Percentiles rank a stretch among this genome's conserved stretches.
Evolutionary conservation across 1,140 invertebrate genomes (phyloP).

Genomic region (Oryctes rhinoceros): DNA sequence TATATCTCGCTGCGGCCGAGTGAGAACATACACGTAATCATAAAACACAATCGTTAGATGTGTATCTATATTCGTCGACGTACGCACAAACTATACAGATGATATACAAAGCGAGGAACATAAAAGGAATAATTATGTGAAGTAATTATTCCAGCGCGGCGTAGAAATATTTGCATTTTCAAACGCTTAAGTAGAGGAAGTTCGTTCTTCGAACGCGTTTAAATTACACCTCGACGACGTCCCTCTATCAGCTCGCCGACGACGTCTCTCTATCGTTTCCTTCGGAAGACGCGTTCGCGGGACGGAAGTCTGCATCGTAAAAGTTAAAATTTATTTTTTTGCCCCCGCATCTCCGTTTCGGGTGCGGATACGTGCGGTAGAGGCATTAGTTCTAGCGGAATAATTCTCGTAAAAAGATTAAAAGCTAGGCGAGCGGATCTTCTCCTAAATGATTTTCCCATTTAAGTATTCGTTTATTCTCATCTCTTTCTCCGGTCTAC

Average conservation of each 20-base stretch:
- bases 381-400: too few relatives aligned
- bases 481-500: background rate
- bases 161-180: background rate
- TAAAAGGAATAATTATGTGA: background rate
- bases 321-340: background rate
- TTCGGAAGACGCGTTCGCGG: background rate
- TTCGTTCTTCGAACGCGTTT: background rate
- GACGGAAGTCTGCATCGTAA: constrained; percentile 8
- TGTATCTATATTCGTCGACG: background rate
- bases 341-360: background rate
- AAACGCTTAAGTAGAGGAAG: background rate
- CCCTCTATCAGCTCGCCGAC: background rate
- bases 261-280: background rate
- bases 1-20: too few relatives aligned
- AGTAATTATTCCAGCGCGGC: background rate
- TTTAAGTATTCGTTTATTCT: background rate
- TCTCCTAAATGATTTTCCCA: background rate
- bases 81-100: background rate
- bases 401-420: background rate
- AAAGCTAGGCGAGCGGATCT: constrained; percentile 7
- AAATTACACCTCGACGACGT: background rate
- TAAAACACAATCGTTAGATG: background rate
- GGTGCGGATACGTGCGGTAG: background rate
- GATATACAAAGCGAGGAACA: background rate
- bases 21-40: background rate